Evolutionary conservation across 2,797 vertebrate genomes (phyloP).

Genomic region (Polyboroides typus): DNA sequence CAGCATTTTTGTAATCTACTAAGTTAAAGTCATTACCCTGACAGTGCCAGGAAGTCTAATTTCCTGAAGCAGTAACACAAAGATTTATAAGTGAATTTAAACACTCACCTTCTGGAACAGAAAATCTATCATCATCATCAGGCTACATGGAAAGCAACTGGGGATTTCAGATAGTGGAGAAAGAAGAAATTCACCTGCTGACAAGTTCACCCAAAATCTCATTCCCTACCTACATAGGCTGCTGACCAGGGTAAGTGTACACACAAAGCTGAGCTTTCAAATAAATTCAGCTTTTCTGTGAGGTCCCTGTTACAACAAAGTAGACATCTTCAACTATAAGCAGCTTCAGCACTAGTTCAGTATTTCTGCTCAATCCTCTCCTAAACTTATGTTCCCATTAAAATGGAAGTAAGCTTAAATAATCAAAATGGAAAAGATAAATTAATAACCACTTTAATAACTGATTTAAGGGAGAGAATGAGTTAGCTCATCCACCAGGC

Average conservation of each 20-base stretch:
- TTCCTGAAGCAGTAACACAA: conserved; percentile 60
- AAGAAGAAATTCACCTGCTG: conserved; percentile 13
- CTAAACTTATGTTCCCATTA: background rate
- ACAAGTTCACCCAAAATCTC: conserved; percentile 13
- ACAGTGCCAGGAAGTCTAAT: conserved; percentile 64
- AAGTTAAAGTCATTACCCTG: conserved; percentile 62
- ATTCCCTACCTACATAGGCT: background rate
- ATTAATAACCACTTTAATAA: background rate
- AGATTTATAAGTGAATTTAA: conserved; percentile 64
- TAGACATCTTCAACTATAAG: background rate
- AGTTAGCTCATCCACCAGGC: background rate
- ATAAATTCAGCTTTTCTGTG: background rate
- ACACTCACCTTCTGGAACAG: conserved; percentile 51
- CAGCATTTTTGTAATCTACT: conserved; percentile 54
- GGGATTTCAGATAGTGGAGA: conserved; percentile 17
- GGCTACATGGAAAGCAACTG: background rate
- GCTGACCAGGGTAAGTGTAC: background rate
- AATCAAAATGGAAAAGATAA: background rate
- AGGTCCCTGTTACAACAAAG: background rate
- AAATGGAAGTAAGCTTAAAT: background rate
- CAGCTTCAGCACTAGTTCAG: background rate
- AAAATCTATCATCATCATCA: conserved; percentile 42
- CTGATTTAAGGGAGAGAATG: background rate
- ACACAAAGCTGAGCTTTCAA: background rate
- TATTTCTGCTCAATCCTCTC: background rate